Evolutionary conservation across 2,888 invertebrate species (phyloP), one percentile per base, ranked within the genome.

Genomic region (Epicampocera succincta): DNA sequence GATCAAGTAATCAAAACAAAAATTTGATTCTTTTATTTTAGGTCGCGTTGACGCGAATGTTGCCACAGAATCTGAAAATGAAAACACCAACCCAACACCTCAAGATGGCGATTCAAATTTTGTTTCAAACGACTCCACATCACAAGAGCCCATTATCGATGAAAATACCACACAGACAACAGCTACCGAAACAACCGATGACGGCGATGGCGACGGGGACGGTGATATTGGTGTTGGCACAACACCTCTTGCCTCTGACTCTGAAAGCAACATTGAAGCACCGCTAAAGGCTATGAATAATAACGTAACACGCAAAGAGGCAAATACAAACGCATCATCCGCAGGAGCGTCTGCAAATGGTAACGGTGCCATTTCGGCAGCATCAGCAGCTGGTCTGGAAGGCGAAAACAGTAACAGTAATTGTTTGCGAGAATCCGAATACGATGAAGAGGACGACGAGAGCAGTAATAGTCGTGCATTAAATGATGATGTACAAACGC

Each of bases 201-300:
- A 86, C 50, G 85, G 84, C 21, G 85, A 86, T 66, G 82, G 71
- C 17, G 77, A 86, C 50, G 85, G 84, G 19, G 85, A 86, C 63
- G 82, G 71, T 15, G 77, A 72, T 60, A 73, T 71, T 29, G 76
- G 69, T 17, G 76, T 48, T 76, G 83, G 65, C 15, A 84, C 85
- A 72, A 89, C 88, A 82, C 88, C 88, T 61, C 80, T 87, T 40
- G 88, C 88, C 69, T 94, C 94, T 61, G 96, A 96, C 89, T 89
- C 89, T 29, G 96, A 96, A 90, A 96, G 96, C 89, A 96, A 96
- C 91, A 93, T 95, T 85, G 96, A 95, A 89, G 93, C 95, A 84
- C 92, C 94, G 61, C 79, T 85, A 65, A 83, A 83, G 60, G 77
- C 80, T 83, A 84, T 83, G 13, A 80, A 60, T 8, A 80, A 50